Conservation (phyloP, 2,888 invertebrate genomes). For the Sturmia bella region DNA sequence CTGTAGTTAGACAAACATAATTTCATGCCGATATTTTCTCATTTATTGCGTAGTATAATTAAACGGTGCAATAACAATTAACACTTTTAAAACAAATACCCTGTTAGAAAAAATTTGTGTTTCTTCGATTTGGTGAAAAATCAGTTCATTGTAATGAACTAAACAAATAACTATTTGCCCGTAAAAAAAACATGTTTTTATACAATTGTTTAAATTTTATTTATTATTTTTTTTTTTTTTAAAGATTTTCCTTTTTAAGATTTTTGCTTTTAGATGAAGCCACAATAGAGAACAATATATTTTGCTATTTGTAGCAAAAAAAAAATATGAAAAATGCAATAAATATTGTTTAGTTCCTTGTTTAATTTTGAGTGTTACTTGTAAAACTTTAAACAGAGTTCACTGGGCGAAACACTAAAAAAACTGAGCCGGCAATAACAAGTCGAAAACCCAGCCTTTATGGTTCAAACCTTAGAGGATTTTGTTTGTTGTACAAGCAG, state of each 20-base stretch:
- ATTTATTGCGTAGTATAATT: neutral
- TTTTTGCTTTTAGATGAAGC: neutral
- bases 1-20: too few species aligned
- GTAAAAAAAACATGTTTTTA: constrained; percentile 30
- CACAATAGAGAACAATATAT: constrained; percentile 56
- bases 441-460: constrained; percentile 25
- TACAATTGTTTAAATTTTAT: constrained; percentile 66
- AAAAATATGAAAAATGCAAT: too few species aligned
- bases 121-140: constrained; percentile 21
- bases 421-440: constrained; percentile 2
- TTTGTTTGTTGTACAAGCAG: too few species aligned
- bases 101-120: neutral
- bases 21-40: too few species aligned
- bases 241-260: constrained; percentile 29
- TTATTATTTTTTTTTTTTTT: constrained; percentile 39
- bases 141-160: constrained; percentile 60
- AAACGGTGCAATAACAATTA: neutral
- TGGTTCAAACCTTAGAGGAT: constrained; percentile 47
- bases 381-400: constrained; percentile 60
- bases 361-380: constrained; percentile 69
- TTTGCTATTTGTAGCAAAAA: too few species aligned
- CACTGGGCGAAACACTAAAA: constrained; percentile 51
- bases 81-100: neutral
- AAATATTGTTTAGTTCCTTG: constrained; percentile 55
- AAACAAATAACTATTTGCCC: constrained; percentile 54